Percentiles rank a stretch among this genome's conserved stretches.
Evolutionary conservation across 1,140 invertebrate species (phyloP).

Genomic region (Drosophila kohkoa): DNA sequence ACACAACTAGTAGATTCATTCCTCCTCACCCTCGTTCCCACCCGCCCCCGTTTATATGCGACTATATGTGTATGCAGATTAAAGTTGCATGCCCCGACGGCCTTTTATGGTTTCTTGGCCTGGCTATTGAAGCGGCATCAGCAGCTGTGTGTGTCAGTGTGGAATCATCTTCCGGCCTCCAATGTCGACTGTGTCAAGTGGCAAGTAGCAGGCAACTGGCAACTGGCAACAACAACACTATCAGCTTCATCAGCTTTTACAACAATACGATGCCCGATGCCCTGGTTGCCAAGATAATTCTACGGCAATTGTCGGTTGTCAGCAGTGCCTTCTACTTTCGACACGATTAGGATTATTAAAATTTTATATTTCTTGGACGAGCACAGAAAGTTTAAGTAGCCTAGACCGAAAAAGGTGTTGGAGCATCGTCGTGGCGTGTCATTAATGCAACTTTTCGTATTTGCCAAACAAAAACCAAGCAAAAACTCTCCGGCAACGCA

Average conservation of each 20-base stretch:
- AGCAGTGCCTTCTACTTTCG: neutral
- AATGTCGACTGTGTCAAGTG: constrained; percentile 40
- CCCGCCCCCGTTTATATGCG: constrained; percentile 11
- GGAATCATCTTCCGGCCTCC: constrained; percentile 21
- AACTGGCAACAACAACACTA: neutral
- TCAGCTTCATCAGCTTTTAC: neutral
- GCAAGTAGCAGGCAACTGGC: constrained; percentile 1
- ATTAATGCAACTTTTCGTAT: constrained; percentile 52
- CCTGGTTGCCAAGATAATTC: constrained; percentile 12
- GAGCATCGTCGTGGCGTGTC: constrained; percentile 37
- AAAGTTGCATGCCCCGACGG: constrained; percentile 45
- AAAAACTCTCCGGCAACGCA: constrained; percentile 39
- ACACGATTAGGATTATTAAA: constrained; percentile 49
- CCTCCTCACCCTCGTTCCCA: neutral
- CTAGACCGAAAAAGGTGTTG: constrained; percentile 35
- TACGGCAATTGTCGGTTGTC: constrained; percentile 2
- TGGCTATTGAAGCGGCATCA: constrained; percentile 20
- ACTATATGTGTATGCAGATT: constrained; percentile 54
- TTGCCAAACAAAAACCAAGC: constrained; percentile 36
- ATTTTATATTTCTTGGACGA: constrained; percentile 41
- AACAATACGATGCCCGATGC: neutral
- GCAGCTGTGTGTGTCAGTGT: neutral
- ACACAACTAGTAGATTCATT: neutral
- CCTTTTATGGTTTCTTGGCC: constrained; percentile 48
- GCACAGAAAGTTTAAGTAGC: constrained; percentile 40